phyloP scores from a whole-genome alignment of 2,113 vertebrate genomes.

The Podarcis raffonei region DNA sequence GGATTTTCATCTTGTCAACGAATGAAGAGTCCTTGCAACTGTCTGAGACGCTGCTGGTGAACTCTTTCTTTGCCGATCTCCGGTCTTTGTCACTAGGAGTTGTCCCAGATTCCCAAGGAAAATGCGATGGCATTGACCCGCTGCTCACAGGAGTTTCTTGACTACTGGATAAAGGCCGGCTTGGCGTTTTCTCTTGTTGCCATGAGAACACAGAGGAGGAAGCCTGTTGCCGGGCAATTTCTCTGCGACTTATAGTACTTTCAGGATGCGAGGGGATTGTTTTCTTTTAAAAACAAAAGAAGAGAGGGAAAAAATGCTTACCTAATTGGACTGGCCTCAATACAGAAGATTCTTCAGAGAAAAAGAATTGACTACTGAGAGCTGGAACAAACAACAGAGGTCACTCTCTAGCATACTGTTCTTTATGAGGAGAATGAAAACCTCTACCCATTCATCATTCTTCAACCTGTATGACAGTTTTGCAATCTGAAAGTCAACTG shows the following conservation, averaged over 20 bases:
- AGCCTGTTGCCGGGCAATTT: slow-evolving; percentile 86
- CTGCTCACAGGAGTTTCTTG: slow-evolving; percentile 81
- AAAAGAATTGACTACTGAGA: background rate
- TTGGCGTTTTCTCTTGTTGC: slow-evolving; percentile 83
- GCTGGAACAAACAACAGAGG: background rate
- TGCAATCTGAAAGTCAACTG: background rate
- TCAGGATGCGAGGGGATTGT: slow-evolving; percentile 72
- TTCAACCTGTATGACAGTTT: background rate
- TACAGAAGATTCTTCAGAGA: slow-evolving; percentile 10
- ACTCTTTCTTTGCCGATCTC: slow-evolving; percentile 37
- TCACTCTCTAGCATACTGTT: background rate
- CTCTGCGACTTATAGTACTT: slow-evolving; percentile 79
- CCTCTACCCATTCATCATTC: background rate
- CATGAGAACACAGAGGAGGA: slow-evolving; percentile 92
- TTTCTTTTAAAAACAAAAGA: slow-evolving; percentile 66
- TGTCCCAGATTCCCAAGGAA: slow-evolving; percentile 75
- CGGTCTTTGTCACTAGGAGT: slow-evolving; percentile 75
- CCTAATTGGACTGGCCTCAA: background rate
- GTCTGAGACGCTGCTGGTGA: slow-evolving; percentile 54
- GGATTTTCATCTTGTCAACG: slow-evolving; percentile 78
- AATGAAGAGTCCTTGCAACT: slow-evolving; percentile 65
- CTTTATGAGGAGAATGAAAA: background rate
- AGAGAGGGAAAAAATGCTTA: slow-evolving; percentile 5
- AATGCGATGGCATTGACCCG: slow-evolving; percentile 64
- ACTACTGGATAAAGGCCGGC: slow-evolving; percentile 63